Evolutionary conservation across 2,113 vertebrate species (phyloP), one percentile per base, ranked within the genome.

Genomic region (Paracanthobrama guichenoti): DNA sequence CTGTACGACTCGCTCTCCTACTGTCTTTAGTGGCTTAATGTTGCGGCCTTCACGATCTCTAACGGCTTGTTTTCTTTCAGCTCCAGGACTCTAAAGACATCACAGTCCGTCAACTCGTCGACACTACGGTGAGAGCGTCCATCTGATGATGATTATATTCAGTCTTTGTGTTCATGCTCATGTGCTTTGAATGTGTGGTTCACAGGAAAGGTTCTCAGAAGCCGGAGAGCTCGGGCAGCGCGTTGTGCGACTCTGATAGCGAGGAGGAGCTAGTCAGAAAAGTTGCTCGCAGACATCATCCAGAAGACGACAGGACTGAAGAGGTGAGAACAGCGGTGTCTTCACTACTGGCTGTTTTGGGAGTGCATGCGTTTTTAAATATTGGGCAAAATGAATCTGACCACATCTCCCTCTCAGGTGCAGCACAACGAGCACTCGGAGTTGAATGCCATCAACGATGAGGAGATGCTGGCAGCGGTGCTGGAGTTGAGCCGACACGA

Each of bases 401-500:
- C 14, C 48, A 6, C 48, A 16, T 50, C 1, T 16, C 3, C 20
- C 79, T 3, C 5, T 42, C 50, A 13, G 86, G 84, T 88, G 31
- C 88, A 93, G 87, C 88, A 87, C 48, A 88, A 64, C 14, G 93
- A 94, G 16, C 85, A 91, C 13, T 62, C 93, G 1, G 93, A 96
- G 66, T 97, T 96, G 84, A 92, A 95, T 18, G 94, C 91, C 59
- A 95, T 99, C 88, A 97, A 94, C 0, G 98, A 99, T 53, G 98
- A 99, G 14, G 98, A 99, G 80, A 94, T 99, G 90, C 86, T 99
- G 46, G 97, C 96, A 0, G 96, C 96, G 3, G 97, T 98, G 84
- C 91, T 99, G 64, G 97, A 98, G 91, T 96, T 98, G 89, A 98
- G 97, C 91, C 91, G 96, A 75, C 91, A 95, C 80, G 94, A 97